phyloP scores from a whole-genome alignment of 2,797 vertebrate genomes.

The Pteronotus mesoamericanus region DNA sequence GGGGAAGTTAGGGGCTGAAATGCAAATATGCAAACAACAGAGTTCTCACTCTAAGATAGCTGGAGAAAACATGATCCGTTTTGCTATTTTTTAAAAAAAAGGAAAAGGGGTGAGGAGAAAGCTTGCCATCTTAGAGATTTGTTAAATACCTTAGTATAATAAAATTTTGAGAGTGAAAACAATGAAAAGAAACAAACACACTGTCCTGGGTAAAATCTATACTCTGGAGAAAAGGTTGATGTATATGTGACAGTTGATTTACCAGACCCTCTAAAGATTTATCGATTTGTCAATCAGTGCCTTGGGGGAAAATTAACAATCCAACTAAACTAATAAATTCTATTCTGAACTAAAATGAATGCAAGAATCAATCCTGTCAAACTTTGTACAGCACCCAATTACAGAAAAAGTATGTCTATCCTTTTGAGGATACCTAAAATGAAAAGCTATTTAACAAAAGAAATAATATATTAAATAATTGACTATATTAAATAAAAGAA shows the following conservation, averaged over 20 bases:
- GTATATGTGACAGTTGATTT: conserved; percentile 94
- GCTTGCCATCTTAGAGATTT: conserved; percentile 77
- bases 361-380: conserved; percentile 80
- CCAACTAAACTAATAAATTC: conserved; percentile 87
- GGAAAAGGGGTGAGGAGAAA: neutral
- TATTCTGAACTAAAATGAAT: conserved; percentile 79
- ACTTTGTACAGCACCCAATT: conserved; percentile 73
- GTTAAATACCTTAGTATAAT: conserved; percentile 78
- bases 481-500: conserved; percentile 76
- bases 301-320: conserved; percentile 88
- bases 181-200: conserved; percentile 76
- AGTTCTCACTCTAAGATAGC: conserved; percentile 80
- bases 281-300: conserved; percentile 98
- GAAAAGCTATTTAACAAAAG: conserved; percentile 77
- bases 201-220: conserved; percentile 82
- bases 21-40: conserved; percentile 85
- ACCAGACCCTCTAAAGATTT: conserved; percentile 96
- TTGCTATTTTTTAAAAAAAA: conserved; percentile 68
- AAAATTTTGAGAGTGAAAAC: conserved; percentile 77
- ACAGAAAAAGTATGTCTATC: conserved; percentile 66
- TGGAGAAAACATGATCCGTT: conserved; percentile 78
- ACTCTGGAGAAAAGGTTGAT: conserved; percentile 86
- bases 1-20: conserved; percentile 86
- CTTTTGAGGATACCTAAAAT: conserved; percentile 73
- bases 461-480: conserved; percentile 82